Base-by-base conservation (phyloP, 2,113 vertebrate genomes). In the Tautogolabrus adspersus region DNA sequence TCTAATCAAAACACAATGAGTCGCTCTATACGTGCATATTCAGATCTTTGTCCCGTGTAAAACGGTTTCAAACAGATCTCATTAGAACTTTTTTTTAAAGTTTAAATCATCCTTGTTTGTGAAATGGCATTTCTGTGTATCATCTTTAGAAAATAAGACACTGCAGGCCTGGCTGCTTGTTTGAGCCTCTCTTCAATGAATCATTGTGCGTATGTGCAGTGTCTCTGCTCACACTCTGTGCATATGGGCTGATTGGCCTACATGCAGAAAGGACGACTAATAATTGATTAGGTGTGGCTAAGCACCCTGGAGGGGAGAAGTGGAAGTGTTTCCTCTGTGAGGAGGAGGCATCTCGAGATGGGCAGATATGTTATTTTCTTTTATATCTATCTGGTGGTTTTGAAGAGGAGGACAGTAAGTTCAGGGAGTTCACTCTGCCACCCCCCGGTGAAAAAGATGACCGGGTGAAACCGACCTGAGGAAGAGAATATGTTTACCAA, bases 251-350 rank as follows among this genome's bases (percentile, higher is more conserved):
- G 21, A 37, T 5, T 78, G 82, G 62, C 75, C 82, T 82, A 79
- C 79, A 82, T 79, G 72, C 75, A 63, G 49, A 57, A 47, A 61
- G 30, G 72, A 55, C 38, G 67, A 82, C 72, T 55, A 85, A 87
- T 76, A 79, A 87, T 73, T 84, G 47, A 87, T 69, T 47, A 44
- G 79, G 34, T 59, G 69, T 64, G 57, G 63, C 71, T 68, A 1
- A 57, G 78, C 75, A 11, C 44, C 44, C 64, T 34, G 44, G 23
- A 60, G 72, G 71, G 19, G 11, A 21, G 64, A 52, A 3, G 38
- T 23, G 57, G 56, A 64, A 21, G 63, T 38, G 13, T 42, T 54
- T 57, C 77, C 5, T 57, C 68, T 42, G 77, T 69, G 72, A 71
- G n/a, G 72, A 74, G 22, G 38, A 0, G 75, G 19, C 57, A 21